Base-by-base conservation (phyloP, 2,797 vertebrate species). In the Telmatherina bonti region DNA sequence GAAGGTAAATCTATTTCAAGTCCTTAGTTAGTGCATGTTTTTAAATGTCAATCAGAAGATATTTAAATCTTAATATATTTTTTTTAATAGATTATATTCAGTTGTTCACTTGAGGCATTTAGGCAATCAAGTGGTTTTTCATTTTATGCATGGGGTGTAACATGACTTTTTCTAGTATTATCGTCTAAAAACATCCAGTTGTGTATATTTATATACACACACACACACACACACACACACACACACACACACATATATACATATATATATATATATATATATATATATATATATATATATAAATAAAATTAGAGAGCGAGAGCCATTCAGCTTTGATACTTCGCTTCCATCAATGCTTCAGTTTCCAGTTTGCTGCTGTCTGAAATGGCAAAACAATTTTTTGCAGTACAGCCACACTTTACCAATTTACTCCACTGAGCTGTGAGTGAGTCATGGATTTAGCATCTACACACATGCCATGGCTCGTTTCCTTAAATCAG, bases 361-460 rank as follows among this genome's bases (percentile, higher is more conserved):
- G 10, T 41, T 62, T 49, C 1, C 6, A 1, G 30, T 67, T 71
- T 47, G 2, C n/a, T 57, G 10, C 2, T 36, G 6, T 1, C 24
- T 6, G 11, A 38, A 52, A 52, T 16, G 26, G 20, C 16, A 8
- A 45, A 22, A 57, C 27, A 22, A 29, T 51, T 58, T 49, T 55
- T 51, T 53, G 35, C 27, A 20, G 53, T 62, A 29, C 27, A 30
- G 15, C 36, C 30, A 20, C 18, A 15, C 29, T 53, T 41, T 36
- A 12, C 20, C 49, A 62, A 30, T 75, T 76, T 36, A 62, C 45
- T 52, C 33, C 35, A 71, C 38, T 65, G 36, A 62, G 45, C 16
- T 43, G 27, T 67, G 65, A 76, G 61, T 77, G 79, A 84, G 56
- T 82, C 71, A 78, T 38, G 18, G 51, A 79, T 52, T 72, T 53